phyloP scores from a whole-genome alignment of 2,797 vertebrate genomes.

The Morelia viridis region DNA sequence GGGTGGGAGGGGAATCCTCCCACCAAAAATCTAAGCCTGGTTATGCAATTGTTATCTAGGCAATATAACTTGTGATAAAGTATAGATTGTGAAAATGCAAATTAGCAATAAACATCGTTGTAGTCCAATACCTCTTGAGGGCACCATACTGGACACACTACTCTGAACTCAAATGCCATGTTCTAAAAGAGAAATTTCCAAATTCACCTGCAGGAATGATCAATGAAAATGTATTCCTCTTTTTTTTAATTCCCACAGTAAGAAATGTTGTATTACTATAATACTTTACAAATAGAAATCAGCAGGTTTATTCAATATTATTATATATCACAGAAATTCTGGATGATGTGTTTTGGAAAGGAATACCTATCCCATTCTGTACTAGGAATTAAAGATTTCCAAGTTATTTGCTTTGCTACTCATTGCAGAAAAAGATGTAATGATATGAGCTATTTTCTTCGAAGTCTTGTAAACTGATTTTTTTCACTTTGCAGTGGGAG shows the following conservation, averaged over 20 bases:
- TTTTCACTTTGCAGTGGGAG: conserved; percentile 86
- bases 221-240: background rate
- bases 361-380: background rate
- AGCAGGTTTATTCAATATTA: background rate
- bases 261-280: background rate
- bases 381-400: background rate
- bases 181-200: background rate
- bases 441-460: background rate
- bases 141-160: too few species aligned
- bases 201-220: background rate
- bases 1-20: background rate
- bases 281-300: background rate
- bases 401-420: background rate
- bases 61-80: background rate
- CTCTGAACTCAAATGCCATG: background rate
- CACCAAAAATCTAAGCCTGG: background rate
- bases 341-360: background rate
- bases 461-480: background rate
- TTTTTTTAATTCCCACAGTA: background rate
- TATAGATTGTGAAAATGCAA: background rate
- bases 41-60: background rate
- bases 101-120: background rate
- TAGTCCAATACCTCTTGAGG: background rate
- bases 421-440: background rate
- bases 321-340: conserved; percentile 22